phyloP scores from a whole-genome alignment of 2,888 invertebrate genomes.

The Diogma glabrata region DNA sequence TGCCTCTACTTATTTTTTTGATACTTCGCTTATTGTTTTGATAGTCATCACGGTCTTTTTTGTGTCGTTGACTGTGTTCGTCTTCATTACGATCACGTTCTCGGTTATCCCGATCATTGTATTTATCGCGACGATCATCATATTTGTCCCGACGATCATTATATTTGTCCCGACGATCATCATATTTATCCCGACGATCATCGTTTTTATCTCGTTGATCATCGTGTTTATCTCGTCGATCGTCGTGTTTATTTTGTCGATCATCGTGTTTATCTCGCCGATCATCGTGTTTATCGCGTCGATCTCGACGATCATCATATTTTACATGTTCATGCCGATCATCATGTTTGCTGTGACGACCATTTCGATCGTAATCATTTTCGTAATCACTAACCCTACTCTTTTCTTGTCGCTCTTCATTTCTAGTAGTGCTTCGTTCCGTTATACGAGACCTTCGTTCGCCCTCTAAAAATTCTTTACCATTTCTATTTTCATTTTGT shows the following conservation, averaged over 20 bases:
- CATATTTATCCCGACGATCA: background rate
- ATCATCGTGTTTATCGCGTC: background rate
- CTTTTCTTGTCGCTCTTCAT: too few relatives aligned
- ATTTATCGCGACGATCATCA: background rate
- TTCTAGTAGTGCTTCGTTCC: too few relatives aligned
- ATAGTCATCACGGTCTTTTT: background rate
- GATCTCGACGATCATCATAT: background rate
- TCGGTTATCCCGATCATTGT: background rate
- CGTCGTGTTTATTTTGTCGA: background rate
- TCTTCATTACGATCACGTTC: background rate
- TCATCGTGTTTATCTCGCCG: background rate
- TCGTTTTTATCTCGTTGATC: slow-evolving; percentile 21
- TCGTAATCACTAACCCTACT: too few relatives aligned
- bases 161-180: background rate
- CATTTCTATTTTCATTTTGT: too few relatives aligned
- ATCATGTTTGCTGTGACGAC: background rate
- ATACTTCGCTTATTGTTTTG: too few relatives aligned
- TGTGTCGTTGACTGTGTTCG: background rate
- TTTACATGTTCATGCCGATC: background rate
- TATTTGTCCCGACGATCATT: background rate
- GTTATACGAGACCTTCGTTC: too few relatives aligned
- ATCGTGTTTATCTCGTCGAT: background rate
- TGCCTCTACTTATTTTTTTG: slow-evolving; percentile 1
- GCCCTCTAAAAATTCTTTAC: too few relatives aligned
- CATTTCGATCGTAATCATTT: too few relatives aligned